These are phyloP conservation scores for Coecobrya sp. DNA, from an alignment of 2,888 invertebrate genomes.

Conservation along the genomic window DNA sequence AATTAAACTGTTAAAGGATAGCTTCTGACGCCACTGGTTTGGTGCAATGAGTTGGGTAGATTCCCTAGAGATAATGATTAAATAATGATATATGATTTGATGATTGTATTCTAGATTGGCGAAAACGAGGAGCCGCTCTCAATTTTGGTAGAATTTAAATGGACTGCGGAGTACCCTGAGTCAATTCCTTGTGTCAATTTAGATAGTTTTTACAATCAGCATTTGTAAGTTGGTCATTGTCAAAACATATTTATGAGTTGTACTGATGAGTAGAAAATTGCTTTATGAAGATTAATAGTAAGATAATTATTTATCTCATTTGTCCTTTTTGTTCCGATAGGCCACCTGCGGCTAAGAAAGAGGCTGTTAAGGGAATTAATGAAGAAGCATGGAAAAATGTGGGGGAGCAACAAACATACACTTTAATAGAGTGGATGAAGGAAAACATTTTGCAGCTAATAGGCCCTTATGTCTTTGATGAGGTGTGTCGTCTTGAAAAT, in stretches of 20 bases:
- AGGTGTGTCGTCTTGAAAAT: constrained; percentile 74
- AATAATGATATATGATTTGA: neutral
- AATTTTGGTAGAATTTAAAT: constrained; percentile 95
- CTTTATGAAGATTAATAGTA: neutral
- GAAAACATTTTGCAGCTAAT: constrained; percentile 93
- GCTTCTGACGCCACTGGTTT: neutral
- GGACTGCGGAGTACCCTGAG: constrained; percentile 95
- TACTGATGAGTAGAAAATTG: too few relatives aligned
- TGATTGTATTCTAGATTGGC: constrained; percentile 90
- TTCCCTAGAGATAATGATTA: neutral
- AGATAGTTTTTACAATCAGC: constrained; percentile 97
- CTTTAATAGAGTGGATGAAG: constrained; percentile 96
- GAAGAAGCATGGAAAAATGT: constrained; percentile 94
- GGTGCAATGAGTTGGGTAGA: neutral
- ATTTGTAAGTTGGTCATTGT: constrained; percentile 91
- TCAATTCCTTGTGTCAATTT: constrained; percentile 94
- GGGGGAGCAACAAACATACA: constrained; percentile 98
- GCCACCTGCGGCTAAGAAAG: constrained; percentile 91
- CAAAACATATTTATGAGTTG: too few relatives aligned
- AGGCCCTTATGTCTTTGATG: constrained; percentile 90
- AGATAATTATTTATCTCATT: neutral
- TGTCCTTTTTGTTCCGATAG: too few relatives aligned
- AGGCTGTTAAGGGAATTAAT: constrained; percentile 90
- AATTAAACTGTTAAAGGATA: neutral
- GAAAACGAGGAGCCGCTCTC: constrained; percentile 93